phyloP scores from a whole-genome alignment of 2,113 vertebrate species.

The Salminus brasiliensis region DNA sequence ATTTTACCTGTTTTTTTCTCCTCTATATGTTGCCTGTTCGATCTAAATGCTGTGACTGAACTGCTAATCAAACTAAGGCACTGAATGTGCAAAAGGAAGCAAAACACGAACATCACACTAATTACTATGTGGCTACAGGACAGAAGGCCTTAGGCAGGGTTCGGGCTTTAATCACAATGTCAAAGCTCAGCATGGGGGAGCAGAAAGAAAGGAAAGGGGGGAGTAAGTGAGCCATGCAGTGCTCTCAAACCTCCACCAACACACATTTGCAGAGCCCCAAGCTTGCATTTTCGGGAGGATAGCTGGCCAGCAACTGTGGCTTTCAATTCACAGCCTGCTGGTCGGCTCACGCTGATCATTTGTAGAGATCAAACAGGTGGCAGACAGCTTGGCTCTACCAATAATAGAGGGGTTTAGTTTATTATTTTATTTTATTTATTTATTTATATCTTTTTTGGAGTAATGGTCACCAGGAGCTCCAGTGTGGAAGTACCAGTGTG shows the following conservation, averaged over 20 bases:
- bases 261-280: constrained; percentile 11
- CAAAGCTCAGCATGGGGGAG: constrained; percentile 31
- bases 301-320: neutral
- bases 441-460: constrained; percentile 17
- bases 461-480: neutral
- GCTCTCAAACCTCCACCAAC: neutral
- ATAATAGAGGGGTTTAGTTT: neutral
- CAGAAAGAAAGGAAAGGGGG: neutral
- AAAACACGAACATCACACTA: constrained; percentile 16
- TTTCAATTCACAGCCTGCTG: constrained; percentile 10
- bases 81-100: too few species aligned
- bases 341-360: constrained; percentile 1
- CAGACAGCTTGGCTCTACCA: constrained; percentile 19
- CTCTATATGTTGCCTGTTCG: too few species aligned
- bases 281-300: neutral
- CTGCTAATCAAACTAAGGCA: too few species aligned
- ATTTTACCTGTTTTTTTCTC: too few species aligned
- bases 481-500: neutral
- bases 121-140: constrained; percentile 1
- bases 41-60: too few species aligned
- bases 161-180: constrained; percentile 3
- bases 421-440: too few species aligned
- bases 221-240: neutral
- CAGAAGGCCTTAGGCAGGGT: neutral
- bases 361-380: constrained; percentile 20